phyloP scores from a whole-genome alignment of 2,113 vertebrate genomes.

The Callocephalon fimbriatum region DNA sequence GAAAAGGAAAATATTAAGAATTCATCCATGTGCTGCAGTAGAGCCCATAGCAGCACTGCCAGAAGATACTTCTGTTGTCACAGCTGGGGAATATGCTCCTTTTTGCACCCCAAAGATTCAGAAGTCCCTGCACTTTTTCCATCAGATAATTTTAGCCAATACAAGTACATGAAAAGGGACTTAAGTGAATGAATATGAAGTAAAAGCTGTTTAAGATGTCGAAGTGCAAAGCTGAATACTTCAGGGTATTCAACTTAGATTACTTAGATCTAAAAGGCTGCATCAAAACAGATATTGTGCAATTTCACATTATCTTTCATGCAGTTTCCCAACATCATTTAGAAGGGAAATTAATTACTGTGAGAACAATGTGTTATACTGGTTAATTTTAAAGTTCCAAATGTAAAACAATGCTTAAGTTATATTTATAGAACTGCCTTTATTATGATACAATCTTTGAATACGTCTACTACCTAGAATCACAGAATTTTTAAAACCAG shows the following conservation, averaged over 20 bases:
- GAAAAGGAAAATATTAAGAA: background rate
- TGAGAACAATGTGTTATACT: background rate
- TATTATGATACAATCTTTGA: background rate
- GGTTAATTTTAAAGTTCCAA: background rate
- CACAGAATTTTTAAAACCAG: background rate
- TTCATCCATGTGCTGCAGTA: background rate
- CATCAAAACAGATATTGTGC: background rate
- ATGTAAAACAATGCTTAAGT: background rate
- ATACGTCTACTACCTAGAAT: background rate
- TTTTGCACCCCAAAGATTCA: background rate
- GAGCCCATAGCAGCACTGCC: background rate
- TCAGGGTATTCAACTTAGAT: background rate
- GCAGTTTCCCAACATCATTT: background rate
- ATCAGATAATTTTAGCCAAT: background rate
- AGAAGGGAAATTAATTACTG: background rate
- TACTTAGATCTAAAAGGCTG: background rate
- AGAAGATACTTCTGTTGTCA: background rate
- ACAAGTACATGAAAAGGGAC: background rate
- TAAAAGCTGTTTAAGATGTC: background rate
- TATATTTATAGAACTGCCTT: background rate
- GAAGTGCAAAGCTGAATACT: background rate
- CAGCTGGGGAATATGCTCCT: background rate
- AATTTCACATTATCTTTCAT: background rate
- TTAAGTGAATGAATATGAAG: background rate
- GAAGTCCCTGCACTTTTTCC: background rate